These are phyloP conservation scores for Aptenodytes patagonicus DNA, from an alignment of 2,113 vertebrate genomes.

Conservation along the genomic window DNA sequence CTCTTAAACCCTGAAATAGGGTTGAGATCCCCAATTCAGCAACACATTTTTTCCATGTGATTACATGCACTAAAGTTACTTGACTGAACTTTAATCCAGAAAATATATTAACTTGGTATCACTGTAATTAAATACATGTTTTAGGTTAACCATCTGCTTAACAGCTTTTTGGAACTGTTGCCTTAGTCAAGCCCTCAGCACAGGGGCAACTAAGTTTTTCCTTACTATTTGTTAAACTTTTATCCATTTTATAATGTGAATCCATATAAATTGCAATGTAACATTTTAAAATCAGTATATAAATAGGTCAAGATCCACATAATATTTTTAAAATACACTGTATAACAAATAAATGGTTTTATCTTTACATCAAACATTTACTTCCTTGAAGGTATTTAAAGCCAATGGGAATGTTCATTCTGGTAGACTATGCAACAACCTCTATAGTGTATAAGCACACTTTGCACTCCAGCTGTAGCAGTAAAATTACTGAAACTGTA, in stretches of 20 bases:
- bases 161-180: not conserved
- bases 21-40: not conserved
- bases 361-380: constrained; percentile 27
- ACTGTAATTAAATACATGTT: not conserved
- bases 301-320: not conserved
- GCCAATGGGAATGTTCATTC: constrained; percentile 30
- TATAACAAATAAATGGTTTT: not conserved
- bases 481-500: constrained; percentile 79
- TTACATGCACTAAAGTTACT: not conserved
- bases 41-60: not conserved
- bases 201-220: not conserved
- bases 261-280: not conserved
- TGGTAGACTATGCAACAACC: constrained; percentile 1
- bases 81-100: not conserved
- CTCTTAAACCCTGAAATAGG: not conserved
- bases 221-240: not conserved
- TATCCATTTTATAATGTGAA: not conserved
- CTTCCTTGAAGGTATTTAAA: constrained; percentile 17
- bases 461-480: constrained; percentile 77
- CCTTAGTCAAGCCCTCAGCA: not conserved
- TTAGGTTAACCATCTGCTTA: not conserved
- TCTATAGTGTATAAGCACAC: not conserved
- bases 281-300: not conserved
- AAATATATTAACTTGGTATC: not conserved
- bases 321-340: not conserved